These are phyloP conservation scores for Automeris io DNA, from an alignment of 2,888 invertebrate genomes.

Conservation along the genomic window DNA sequence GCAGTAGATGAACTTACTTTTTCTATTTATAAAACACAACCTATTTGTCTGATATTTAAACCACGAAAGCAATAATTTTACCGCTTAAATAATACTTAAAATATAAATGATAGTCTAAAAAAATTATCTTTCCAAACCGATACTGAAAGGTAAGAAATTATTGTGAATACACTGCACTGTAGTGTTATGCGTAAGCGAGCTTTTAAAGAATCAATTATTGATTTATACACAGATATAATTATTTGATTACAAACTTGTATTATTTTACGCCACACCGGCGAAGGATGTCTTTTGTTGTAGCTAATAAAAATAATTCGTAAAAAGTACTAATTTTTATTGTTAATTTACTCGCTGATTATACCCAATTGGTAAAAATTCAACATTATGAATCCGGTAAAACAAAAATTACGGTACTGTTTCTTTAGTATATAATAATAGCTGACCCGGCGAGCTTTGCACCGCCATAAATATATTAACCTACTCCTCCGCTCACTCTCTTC, in stretches of 20 bases:
- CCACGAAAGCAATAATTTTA: too few species aligned
- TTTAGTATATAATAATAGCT: too few species aligned
- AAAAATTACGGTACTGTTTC: too few species aligned
- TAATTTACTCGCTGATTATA: neutral
- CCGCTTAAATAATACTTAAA: too few species aligned
- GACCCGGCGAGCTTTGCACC: too few species aligned
- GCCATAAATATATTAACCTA: too few species aligned
- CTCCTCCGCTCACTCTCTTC: too few species aligned
- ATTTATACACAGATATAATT: conserved; percentile 64
- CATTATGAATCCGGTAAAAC: too few species aligned
- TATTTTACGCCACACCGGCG: conserved; percentile 40
- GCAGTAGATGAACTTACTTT: too few species aligned
- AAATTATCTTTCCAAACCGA: conserved; percentile 45
- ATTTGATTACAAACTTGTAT: conserved; percentile 38
- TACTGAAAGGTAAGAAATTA: conserved; percentile 38
- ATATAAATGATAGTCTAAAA: too few species aligned
- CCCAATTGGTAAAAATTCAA: neutral
- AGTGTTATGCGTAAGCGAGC: conserved; percentile 75
- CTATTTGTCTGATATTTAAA: too few species aligned
- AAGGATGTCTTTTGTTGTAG: conserved; percentile 65
- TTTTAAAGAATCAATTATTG: conserved; percentile 65
- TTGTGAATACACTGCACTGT: conserved; percentile 72
- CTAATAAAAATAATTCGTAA: conserved; percentile 68
- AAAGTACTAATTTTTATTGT: conserved; percentile 22
- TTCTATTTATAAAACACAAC: too few species aligned